Conservation (phyloP, 2,113 vertebrate genomes). For the Silurus asotus region DNA sequence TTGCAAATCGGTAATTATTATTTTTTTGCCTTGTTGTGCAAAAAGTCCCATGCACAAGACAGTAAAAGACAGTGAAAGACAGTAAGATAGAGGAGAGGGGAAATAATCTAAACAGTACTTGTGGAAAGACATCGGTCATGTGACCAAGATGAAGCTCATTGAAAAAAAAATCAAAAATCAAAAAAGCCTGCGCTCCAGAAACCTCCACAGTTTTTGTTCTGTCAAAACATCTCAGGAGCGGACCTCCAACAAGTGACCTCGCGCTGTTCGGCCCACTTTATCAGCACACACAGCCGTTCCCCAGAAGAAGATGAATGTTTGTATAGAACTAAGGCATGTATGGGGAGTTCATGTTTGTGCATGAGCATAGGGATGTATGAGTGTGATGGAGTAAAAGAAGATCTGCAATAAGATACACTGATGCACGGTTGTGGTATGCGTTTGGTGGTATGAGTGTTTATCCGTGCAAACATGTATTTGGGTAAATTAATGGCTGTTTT, state of each 20-base stretch:
- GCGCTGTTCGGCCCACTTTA: slow-evolving; percentile 15
- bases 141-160: slow-evolving; percentile 45
- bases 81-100: neutral
- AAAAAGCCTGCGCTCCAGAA: slow-evolving; percentile 25
- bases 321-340: slow-evolving; percentile 23
- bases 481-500: neutral
- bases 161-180: neutral
- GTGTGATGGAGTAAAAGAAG: neutral
- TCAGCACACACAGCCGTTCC: slow-evolving; percentile 30
- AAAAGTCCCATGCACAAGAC: neutral
- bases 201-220: slow-evolving; percentile 38
- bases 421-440: neutral
- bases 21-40: too few relatives aligned
- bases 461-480: slow-evolving; percentile 1
- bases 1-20: neutral
- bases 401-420: neutral
- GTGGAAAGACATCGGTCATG: slow-evolving; percentile 40
- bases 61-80: neutral
- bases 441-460: neutral
- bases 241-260: slow-evolving; percentile 46
- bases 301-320: slow-evolving; percentile 22
- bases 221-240: slow-evolving; percentile 46
- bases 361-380: slow-evolving; percentile 8
- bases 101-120: slow-evolving; percentile 38
- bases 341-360: slow-evolving; percentile 28